Percentiles rank a stretch among this genome's conserved stretches.
Conservation (phyloP, 2,113 vertebrate genomes). For the Desmodus rotundus region DNA sequence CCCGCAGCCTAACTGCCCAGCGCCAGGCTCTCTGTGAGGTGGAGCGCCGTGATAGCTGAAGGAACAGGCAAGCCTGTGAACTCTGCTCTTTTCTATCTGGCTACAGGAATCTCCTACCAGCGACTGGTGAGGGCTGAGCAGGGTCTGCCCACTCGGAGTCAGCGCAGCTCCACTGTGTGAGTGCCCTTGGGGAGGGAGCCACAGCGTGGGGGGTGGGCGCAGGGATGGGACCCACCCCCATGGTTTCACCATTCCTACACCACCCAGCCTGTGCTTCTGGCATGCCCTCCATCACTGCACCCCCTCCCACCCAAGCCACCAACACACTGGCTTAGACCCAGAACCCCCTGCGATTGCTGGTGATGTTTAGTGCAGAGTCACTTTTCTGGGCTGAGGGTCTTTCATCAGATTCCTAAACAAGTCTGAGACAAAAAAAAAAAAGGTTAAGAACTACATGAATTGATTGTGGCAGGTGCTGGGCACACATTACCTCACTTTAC, state of each 20-base stretch:
- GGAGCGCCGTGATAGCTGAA: rapidly evolving
- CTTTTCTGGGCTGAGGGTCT: not conserved
- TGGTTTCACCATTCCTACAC: not conserved
- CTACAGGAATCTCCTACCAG: conserved; percentile 93
- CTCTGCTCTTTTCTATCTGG: not conserved
- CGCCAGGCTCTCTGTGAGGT: rapidly evolving
- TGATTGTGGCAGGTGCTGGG: not conserved
- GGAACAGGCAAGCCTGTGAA: not conserved
- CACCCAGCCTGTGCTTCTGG: not conserved
- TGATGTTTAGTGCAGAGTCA: not conserved
- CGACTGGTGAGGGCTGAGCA: conserved; percentile 94
- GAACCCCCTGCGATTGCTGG: too few species aligned
- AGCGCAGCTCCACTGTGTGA: conserved; percentile 89
- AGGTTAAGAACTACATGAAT: not conserved
- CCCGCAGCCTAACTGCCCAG: rapidly evolving
- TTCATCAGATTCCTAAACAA: not conserved
- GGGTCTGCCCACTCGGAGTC: conserved; percentile 81
- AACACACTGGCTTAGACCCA: not conserved
- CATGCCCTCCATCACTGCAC: not conserved
- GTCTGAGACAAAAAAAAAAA: not conserved
- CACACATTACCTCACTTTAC: not conserved
- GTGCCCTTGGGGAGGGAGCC: conserved; percentile 58
- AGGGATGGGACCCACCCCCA: too few species aligned
- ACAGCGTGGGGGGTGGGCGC: rapidly evolving
- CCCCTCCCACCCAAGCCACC: not conserved